phyloP scores from a whole-genome alignment of 2,888 invertebrate genomes.

The Noctua fimbriata region DNA sequence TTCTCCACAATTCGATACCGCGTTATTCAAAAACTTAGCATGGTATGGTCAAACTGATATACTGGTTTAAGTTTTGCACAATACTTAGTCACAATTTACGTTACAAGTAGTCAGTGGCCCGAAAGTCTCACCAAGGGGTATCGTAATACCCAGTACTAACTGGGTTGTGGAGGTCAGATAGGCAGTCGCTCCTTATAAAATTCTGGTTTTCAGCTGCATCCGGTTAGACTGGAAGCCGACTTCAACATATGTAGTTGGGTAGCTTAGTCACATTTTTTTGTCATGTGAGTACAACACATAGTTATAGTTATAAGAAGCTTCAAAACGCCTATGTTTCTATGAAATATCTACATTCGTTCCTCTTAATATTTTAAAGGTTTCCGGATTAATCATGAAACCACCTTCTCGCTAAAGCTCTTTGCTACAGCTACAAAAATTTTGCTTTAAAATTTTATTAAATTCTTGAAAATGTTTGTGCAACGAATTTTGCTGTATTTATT shows the following conservation, averaged over 20 bases:
- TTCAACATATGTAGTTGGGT: not conserved
- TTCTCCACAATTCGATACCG: not conserved
- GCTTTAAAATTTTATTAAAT: not conserved
- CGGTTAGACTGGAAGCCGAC: not conserved
- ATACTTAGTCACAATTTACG: not conserved
- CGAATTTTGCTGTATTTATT: not conserved
- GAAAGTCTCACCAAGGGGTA: too few species aligned
- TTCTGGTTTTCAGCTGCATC: too few species aligned
- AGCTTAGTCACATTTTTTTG: not conserved
- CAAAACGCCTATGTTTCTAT: not conserved
- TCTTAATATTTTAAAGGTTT: conserved; percentile 17
- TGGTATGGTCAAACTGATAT: not conserved
- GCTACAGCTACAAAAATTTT: not conserved
- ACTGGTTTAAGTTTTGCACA: not conserved
- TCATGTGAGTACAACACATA: not conserved
- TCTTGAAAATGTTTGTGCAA: not conserved
- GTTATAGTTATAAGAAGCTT: not conserved
- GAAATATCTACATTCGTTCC: conserved; percentile 1
- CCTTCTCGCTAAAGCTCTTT: not conserved
- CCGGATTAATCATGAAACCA: not conserved
- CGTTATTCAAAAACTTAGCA: not conserved
- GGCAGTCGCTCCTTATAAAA: too few species aligned
- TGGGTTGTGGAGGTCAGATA: too few species aligned
- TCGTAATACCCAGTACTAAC: too few species aligned
- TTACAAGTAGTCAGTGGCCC: not conserved